Base-by-base conservation (phyloP, 1,140 invertebrate species). In the Ostrea denselamellosa region DNA sequence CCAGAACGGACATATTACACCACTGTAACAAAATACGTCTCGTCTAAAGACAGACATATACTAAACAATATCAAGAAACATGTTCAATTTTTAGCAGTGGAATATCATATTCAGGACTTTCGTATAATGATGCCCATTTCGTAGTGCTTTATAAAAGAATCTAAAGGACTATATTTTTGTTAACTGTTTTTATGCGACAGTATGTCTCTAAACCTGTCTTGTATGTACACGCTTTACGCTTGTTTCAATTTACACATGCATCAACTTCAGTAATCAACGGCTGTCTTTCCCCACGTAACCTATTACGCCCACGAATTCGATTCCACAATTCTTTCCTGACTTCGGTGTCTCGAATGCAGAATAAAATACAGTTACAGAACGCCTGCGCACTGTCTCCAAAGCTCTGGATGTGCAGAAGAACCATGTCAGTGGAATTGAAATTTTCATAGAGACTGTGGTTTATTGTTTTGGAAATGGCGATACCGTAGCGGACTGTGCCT, bases 351-450 rank as follows among this genome's bases (percentile, higher is more conserved):
- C 83, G 85, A 8, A 91, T 53, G 82, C 89, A 89, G 52, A 90
- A 91, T 17, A 91, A 28, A 9, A 91, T 83, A 86, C 82, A 91
- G 51, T 91, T 91, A 53, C 68, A 88, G 56, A 91, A 90, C 2
- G 87, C 90, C 56, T 90, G 89, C 7, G 52, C 53, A 9, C 89
- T 87, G 62, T 90, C 90, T 5, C 89, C 89, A 65, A 90, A 81
- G 65, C 87, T 86, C 22, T 91, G 90, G 25, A 91, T 83, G n/a
- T 84, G 77, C 3, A 91, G 22, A 4, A 91, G 56, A 25, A 91
- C 71, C 54, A 54, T 81, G n/a, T 90, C 83, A 0, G 77, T 17
- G 0, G 17, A 17, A 25, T 22, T 22, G 0, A 85, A 52, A 34
- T 22, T 28, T 5, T 51, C 25, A 12, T 62, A 8, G 19, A 25